Base-by-base conservation (phyloP, 2,797 vertebrate genomes). In the Hemitrygon akajei region DNA sequence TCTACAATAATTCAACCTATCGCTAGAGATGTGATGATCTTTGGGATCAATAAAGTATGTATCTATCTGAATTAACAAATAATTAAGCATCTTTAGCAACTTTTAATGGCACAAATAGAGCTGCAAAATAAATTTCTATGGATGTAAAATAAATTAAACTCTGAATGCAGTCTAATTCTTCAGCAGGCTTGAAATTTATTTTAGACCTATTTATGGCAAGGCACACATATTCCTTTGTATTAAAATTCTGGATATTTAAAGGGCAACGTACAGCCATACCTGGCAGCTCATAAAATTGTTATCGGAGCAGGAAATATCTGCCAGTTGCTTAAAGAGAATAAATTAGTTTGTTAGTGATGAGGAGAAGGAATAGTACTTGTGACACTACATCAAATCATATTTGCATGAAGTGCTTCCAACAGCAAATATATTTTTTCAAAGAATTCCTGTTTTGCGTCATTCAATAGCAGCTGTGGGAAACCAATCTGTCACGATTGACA, bases 401-500 rank as follows among this genome's bases (percentile, higher is more conserved):
- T 93, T 93, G 71, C 71, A 76, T 76, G 91, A 40, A 56, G 30
- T 76, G 25, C 76, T 76, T 73, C 91, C 37, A 73, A 40, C 10
- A 58, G 34, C 27, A 80, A 80, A 10, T 30, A 25, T n/a, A 75
- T 56, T 75, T n/a, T 93, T 75, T 14, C 12, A 10, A 40, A 75
- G 71, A 56, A 76, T 56, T 58, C 22, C 71, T 76, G 25, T 58
- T 47, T 76, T 76, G 11, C 91, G 76, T 56, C 73, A 93, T 93
- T 93, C 91, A 76, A n/a, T 14, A 56, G 16, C 16, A 75, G 71
- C 91, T 76, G 69, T 76, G 27, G 47, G 91, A 93, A 75, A 93
- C 91, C 37, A 58, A 93, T 93, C 91, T 93, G 25, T 93, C 91
- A 93, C 73, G 76, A 93, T 93, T 93, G 91, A 93, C 40, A 93